Evolutionary conservation across 2,113 vertebrate genomes (phyloP).

Genomic region (Platanista minor): DNA sequence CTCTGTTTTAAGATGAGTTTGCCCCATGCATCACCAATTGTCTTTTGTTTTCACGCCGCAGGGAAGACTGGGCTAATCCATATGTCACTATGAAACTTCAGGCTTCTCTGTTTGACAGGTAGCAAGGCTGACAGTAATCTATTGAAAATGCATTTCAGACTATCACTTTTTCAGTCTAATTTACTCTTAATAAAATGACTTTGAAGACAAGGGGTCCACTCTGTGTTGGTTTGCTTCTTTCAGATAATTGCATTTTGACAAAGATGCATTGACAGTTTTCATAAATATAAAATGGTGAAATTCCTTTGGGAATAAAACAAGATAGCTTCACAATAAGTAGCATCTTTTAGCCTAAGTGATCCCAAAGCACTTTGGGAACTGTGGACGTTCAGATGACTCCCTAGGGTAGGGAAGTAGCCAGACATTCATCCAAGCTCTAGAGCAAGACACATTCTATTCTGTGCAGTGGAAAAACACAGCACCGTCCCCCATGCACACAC

Average conservation of each 20-base stretch:
- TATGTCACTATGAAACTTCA: conserved; percentile 80
- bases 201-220: conserved; percentile 76
- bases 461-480: not conserved
- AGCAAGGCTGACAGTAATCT: conserved; percentile 78
- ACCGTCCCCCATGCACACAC: not conserved
- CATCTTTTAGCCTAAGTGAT: conserved; percentile 60
- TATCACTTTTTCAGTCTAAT: conserved; percentile 81
- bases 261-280: conserved; percentile 66
- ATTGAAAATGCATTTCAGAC: conserved; percentile 80
- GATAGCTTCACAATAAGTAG: conserved; percentile 56
- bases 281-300: conserved; percentile 56
- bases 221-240: conserved; percentile 74
- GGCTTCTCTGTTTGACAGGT: conserved; percentile 79
- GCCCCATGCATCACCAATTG: conserved; percentile 80
- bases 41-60: conserved; percentile 82
- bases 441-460: not conserved
- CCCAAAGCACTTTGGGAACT: conserved; percentile 47
- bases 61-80: conserved; percentile 82
- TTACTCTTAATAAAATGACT: conserved; percentile 81
- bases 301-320: conserved; percentile 55
- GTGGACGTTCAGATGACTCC: not conserved
- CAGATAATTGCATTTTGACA: conserved; percentile 75
- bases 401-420: not conserved
- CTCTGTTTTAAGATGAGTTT: conserved; percentile 82
- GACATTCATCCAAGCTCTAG: not conserved